Evolutionary conservation across 2,888 invertebrate species (phyloP).

Genomic region (Drosophila mimetica): DNA sequence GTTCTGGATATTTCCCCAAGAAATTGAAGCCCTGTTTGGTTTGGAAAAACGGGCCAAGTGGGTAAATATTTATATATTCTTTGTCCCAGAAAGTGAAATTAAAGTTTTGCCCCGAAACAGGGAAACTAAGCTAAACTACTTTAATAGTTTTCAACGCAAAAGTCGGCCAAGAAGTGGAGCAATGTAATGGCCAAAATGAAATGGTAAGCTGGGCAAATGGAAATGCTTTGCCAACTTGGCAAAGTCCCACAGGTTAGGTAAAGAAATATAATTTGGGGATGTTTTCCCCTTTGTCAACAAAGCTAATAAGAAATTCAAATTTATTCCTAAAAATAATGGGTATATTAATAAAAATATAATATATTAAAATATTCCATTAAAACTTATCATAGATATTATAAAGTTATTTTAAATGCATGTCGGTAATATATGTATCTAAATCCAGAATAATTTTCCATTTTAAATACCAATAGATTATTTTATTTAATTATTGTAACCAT

Average conservation of each 20-base stretch:
- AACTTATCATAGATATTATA: too few species aligned
- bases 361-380: too few species aligned
- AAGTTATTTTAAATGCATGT: too few species aligned
- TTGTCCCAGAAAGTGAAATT: conserved; percentile 66
- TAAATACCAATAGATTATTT: not conserved
- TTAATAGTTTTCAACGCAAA: conserved; percentile 69
- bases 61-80: conserved; percentile 37
- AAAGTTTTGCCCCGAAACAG: conserved; percentile 54
- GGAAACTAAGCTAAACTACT: conserved; percentile 58
- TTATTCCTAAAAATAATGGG: too few species aligned
- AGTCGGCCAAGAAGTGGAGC: conserved; percentile 36
- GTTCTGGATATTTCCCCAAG: conserved; percentile 27
- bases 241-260: not conserved
- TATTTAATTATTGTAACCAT: not conserved
- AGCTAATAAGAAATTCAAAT: too few species aligned
- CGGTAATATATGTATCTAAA: too few species aligned
- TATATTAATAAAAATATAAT: too few species aligned
- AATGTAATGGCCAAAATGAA: conserved; percentile 32
- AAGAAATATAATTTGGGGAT: not conserved
- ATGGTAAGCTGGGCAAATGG: conserved; percentile 19
- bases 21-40: conserved; percentile 55
- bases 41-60: conserved; percentile 25
- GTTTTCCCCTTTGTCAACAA: not conserved
- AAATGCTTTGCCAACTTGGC: not conserved
- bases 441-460: too few species aligned